Base-by-base conservation (phyloP, 2,113 vertebrate genomes). In the Labrus mixtus region DNA sequence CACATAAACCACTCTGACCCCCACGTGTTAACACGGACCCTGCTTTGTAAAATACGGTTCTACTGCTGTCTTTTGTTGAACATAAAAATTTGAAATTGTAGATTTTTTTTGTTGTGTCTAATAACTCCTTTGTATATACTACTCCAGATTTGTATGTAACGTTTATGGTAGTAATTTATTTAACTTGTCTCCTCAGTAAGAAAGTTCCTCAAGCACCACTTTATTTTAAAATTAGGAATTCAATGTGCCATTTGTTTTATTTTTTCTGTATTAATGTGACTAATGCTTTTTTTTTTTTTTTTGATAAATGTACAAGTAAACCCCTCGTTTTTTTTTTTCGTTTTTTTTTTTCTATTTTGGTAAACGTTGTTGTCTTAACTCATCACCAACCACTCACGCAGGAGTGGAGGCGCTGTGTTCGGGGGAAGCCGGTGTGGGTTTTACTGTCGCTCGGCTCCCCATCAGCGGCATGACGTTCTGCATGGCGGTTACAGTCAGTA, bases 101-200 rank as follows among this genome's bases (percentile, higher is more conserved):
- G 91, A 92, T 92, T 92, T 81, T 85, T 85, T 77, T 90, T 79
- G 80, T 90, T 79, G 80, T 91, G 76, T 93, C 85, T 87, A 92
- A 93, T 93, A 95, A 91, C 87, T 89, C 85, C 81, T 91, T 87
- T 95, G 94, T 95, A 95, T 88, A 95, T 95, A 95, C 89, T 93
- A 92, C 89, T 92, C 85, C 92, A 94, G 92, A 94, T 94, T 93
- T 95, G 90, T 95, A 94, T 94, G 92, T 93, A 94, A 93, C 84
- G 73, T 95, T 91, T 92, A 94, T 93, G 91, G 85, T 95, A 93
- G 94, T 95, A 95, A 95, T 95, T 95, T 95, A 95, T 95, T 95
- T 95, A 95, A 95, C 94, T 74, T 83, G 90, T 94, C 89, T 93
- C 90, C 85, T 91, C 79, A 82, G 82, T 91, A 92, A 90, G 80